Evolutionary conservation across 2,797 vertebrate genomes (phyloP), one percentile per base, ranked within the genome.

Genomic region (Spea hammondii): DNA sequence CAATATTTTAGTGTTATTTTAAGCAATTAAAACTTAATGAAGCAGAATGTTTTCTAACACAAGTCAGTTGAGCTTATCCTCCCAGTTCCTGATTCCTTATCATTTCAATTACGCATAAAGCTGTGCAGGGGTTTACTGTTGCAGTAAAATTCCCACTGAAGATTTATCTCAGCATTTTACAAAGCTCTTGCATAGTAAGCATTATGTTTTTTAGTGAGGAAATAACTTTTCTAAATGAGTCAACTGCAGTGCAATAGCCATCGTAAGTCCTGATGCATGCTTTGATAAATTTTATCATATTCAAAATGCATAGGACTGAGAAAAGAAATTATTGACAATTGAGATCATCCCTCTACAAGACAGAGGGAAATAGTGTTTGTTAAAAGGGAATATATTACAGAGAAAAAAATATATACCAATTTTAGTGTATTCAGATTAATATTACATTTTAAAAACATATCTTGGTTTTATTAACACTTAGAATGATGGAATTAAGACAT

Each of bases 11-110:
- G 65, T 55, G 65, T 54, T 82, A 65, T 77, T 82, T 82, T 73
- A 77, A 78, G 75, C 75, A 82, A 78, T 78, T 82, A 77, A 82
- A 82, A 77, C 70, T 82, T 82, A 82, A 82, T 82, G 80, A 77
- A 78, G 80, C 75, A 65, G 65, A 70, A 65, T 82, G 57, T 82
- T 77, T 72, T 82, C 76, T 69, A 73, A 78, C 75, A 55, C 65
- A 69, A 82, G 80, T 74, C 80, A 82, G 57, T 78, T 82, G 70
- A 69, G 80, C 80, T 78, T 82, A 78, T 82, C 80, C 80, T 77
- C 80, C 80, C 70, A 44, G 49, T 78, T 11, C 70, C 53, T 70
- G 70, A 82, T 82, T 77, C 68, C 70, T 78, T 77, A 82, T 70
- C 65, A 82, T 82, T 82, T 82, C 80, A 82, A 82, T 77, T 77